These are phyloP conservation scores for Zaprionus inermis DNA, from an alignment of 1,140 invertebrate species.

Conservation along the genomic window DNA sequence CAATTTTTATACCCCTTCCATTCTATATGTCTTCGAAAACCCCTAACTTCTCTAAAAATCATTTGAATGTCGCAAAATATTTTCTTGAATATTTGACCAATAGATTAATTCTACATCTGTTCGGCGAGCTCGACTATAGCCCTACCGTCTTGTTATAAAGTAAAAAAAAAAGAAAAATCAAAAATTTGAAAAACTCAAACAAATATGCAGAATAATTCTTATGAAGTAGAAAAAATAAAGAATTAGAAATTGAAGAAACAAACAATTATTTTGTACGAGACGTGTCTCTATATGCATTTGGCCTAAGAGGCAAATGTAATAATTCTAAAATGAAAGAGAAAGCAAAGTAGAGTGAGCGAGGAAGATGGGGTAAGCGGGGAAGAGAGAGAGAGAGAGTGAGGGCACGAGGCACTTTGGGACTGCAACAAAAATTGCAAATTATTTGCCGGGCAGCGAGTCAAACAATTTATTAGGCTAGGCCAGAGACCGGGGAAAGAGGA, in stretches of 20 bases:
- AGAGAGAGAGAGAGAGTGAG: slow-evolving; percentile 16
- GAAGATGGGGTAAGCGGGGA: not conserved
- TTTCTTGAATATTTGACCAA: too few relatives aligned
- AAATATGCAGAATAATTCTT: not conserved
- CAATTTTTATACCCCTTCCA: too few relatives aligned
- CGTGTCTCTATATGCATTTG: not conserved
- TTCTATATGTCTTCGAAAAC: too few relatives aligned
- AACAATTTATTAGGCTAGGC: slow-evolving; percentile 38
- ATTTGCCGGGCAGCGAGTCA: slow-evolving; percentile 70
- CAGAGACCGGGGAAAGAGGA: not conserved
- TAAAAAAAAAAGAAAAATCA: not conserved
- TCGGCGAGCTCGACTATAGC: too few relatives aligned
- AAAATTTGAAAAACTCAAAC: not conserved
- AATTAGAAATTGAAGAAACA: not conserved
- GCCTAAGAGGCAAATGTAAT: slow-evolving; percentile 7
- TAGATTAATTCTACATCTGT: too few relatives aligned
- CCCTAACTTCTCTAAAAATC: too few relatives aligned
- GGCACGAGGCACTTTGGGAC: slow-evolving; percentile 55
- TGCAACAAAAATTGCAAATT: slow-evolving; percentile 68
- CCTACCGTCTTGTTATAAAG: too few relatives aligned
- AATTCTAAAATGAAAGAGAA: slow-evolving; percentile 13
- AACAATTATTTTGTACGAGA: not conserved
- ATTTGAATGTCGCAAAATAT: too few relatives aligned
- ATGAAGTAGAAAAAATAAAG: not conserved
- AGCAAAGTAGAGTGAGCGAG: not conserved